Conservation (phyloP, 2,113 vertebrate species). For the Acrocephalus arundinaceus region DNA sequence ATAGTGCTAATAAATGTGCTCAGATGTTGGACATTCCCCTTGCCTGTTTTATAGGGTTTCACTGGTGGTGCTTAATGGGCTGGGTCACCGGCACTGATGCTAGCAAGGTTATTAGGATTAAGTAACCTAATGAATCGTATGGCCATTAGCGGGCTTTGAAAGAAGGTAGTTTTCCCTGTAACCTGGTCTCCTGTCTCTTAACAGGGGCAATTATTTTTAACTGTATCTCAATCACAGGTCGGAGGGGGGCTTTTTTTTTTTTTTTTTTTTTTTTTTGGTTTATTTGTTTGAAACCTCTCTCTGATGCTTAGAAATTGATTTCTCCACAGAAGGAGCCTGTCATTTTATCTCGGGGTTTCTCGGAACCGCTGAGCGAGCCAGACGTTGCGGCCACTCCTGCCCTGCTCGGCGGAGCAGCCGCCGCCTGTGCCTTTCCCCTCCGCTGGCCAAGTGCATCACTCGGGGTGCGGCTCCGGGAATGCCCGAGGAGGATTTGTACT, state of each 20-base stretch:
- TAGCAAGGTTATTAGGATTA: conserved; percentile 65
- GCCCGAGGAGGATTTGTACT: background rate
- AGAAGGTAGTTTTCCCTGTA: conserved; percentile 3
- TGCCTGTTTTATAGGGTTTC: conserved; percentile 63
- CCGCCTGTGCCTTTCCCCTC: background rate
- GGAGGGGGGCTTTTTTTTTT: background rate
- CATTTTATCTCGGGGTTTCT: background rate
- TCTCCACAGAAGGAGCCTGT: background rate
- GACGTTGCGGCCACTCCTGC: rapidly evolving
- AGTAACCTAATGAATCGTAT: conserved; percentile 69
- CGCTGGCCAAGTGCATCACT: background rate
- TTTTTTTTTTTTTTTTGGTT: background rate
- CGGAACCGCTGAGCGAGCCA: background rate
- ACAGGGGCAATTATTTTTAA: conserved; percentile 55
- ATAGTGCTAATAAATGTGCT: conserved; percentile 55
- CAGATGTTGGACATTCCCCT: conserved; percentile 63
- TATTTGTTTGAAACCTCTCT: background rate
- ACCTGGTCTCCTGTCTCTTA: conserved; percentile 3
- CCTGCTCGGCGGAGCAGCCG: background rate
- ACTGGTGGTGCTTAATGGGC: conserved; percentile 31
- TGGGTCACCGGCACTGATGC: conserved; percentile 61
- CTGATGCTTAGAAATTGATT: background rate
- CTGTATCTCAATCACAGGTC: background rate
- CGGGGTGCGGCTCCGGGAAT: too few relatives aligned
- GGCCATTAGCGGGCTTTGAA: conserved; percentile 48